Base-by-base conservation (phyloP, 1,140 invertebrate species). In the Trichomalopsis sarcophagae region DNA sequence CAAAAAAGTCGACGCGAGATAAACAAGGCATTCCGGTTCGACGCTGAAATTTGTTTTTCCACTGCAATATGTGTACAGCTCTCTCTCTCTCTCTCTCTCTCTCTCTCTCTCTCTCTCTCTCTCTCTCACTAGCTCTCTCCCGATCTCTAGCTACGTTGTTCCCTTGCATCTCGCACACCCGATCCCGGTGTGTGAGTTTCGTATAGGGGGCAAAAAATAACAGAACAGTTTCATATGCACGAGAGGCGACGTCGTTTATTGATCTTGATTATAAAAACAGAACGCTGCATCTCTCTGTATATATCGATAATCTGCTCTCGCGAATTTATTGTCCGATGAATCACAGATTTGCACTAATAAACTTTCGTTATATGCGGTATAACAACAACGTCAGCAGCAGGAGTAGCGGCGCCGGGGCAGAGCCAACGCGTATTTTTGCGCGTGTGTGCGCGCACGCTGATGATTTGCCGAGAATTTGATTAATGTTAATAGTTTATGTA, bases 191-290 rank as follows among this genome's bases (percentile, higher is more conserved):
- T 62, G 55, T 62, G 4, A 36, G 33, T 62, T 21, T 21, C 55
- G 17, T 1, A 27, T 27, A 62, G 55, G 55, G 55, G 55, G 6
- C 55, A 62, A n/a, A 62, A 62, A 62, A 62, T n/a, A 62, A 62
- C 55, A 62, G 9, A 14, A 74, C 9, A 44, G 73, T 3, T 44
- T 21, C 3, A 30, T 75, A 44, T 21, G 33, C 33, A 33, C 33
- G 33, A 74, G 27, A 36, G 11, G 44, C 75, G 44, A 50, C 40
- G 40, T 7, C 44, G 23, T 77, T 77, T 40, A 77, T 77, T 77
- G 44, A 77, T 77, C 75, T 47, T 47, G 75, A 14, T 77, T 77
- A 30, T 40, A 50, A 77, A 77, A 77, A 77, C 75, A 77, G 33
- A 6, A 23, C n/a, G 36, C 21, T 40, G 17, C 73, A 74, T 36